A percentile compares a stretch with the other conserved stretches of the same genome.
phyloP scores from a whole-genome alignment of 2,888 invertebrate species.

The Drosophila kokeensis region DNA sequence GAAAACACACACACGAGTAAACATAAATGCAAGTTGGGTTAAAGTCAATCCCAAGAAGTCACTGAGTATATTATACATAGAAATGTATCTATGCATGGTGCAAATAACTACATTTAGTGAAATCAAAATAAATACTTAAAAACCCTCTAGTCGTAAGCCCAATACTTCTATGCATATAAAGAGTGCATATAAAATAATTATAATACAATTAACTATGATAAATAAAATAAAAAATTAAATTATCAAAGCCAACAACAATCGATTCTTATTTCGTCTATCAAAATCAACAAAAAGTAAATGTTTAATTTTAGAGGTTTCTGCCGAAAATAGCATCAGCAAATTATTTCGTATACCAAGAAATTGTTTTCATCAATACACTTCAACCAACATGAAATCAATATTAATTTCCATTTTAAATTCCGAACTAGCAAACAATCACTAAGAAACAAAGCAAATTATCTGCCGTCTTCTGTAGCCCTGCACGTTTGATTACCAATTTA shows the following conservation, averaged over 20 bases:
- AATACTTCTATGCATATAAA: conserved; percentile 40
- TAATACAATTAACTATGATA: conserved; percentile 45
- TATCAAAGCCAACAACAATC: conserved; percentile 55
- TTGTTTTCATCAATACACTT: conserved; percentile 59
- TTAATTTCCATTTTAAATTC: conserved; percentile 60
- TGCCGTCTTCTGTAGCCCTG: conserved; percentile 24
- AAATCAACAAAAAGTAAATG: not conserved
- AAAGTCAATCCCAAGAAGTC: conserved; percentile 25
- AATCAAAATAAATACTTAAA: conserved; percentile 71
- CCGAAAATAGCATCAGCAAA: not conserved
- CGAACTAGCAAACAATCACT: conserved; percentile 30
- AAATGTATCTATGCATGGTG: conserved; percentile 29
- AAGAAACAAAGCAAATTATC: conserved; percentile 37
- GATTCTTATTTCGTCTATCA: conserved; percentile 4
- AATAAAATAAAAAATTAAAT: conserved; percentile 66
- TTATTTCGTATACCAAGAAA: conserved; percentile 3
- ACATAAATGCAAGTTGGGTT: conserved; percentile 16
- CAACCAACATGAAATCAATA: conserved; percentile 69
- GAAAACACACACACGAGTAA: not conserved
- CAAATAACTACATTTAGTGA: conserved; percentile 57
- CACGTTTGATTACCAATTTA: conserved; percentile 78
- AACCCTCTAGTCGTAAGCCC: conserved; percentile 72
- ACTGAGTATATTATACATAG: conserved; percentile 14
- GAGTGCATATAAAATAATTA: conserved; percentile 42
- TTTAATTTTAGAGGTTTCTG: not conserved